phyloP scores from a whole-genome alignment of 2,797 vertebrate species.

The Neoniphon sammara region DNA sequence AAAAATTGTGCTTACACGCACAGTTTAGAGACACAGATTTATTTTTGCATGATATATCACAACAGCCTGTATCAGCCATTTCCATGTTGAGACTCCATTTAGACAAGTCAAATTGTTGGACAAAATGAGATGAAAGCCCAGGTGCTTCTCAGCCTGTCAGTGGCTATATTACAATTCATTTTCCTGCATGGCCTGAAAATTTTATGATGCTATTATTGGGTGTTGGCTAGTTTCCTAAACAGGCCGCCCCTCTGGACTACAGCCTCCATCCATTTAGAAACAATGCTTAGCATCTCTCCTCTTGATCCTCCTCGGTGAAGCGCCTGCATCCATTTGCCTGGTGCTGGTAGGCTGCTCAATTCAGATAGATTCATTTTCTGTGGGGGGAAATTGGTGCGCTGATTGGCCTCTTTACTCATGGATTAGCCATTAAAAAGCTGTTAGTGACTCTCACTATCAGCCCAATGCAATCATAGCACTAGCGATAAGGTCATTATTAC shows the following conservation, averaged over 20 bases:
- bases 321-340: conserved; percentile 69
- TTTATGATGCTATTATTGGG: conserved; percentile 72
- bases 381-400: conserved; percentile 74
- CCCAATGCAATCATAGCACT: conserved; percentile 75
- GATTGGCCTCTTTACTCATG: conserved; percentile 83
- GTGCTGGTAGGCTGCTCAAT: conserved; percentile 62
- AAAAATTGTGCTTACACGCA: background rate
- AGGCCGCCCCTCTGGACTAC: conserved; percentile 67
- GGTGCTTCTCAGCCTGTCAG: conserved; percentile 31
- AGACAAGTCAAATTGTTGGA: conserved; percentile 10
- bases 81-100: background rate
- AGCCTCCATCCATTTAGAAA: conserved; percentile 75
- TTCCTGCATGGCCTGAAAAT: conserved; percentile 60
- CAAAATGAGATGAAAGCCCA: conserved; percentile 22
- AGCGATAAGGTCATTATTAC: conserved; percentile 80
- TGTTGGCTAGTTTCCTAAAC: conserved; percentile 72
- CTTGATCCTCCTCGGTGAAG: conserved; percentile 54
- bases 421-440: conserved; percentile 86
- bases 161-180: conserved; percentile 55
- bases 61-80: background rate
- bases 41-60: background rate
- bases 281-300: conserved; percentile 62
- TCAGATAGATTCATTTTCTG: conserved; percentile 78
- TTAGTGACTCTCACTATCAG: conserved; percentile 78
- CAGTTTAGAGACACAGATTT: background rate